Conservation (phyloP, 2,113 vertebrate genomes). For the Sebastes schlegelii region DNA sequence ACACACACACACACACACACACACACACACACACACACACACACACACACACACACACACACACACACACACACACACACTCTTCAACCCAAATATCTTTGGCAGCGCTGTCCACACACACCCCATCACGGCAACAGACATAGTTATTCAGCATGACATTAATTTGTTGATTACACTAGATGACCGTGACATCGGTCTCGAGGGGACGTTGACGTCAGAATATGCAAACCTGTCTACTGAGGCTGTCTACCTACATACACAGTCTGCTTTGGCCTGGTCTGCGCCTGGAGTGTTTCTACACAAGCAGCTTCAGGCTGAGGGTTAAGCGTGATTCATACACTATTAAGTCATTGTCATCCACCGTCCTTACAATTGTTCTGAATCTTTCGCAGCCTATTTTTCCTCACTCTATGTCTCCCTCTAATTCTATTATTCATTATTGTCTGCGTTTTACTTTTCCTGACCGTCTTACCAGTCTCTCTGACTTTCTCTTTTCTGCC, state of each 20-base stretch:
- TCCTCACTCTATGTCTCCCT: not conserved
- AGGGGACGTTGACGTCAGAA: constrained; percentile 32
- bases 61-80: too few relatives aligned
- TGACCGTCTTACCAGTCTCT: constrained; percentile 9
- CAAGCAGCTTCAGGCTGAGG: constrained; percentile 10
- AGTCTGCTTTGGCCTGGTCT: not conserved
- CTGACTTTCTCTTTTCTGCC: constrained; percentile 27
- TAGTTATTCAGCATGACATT: constrained; percentile 34
- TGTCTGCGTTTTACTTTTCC: constrained; percentile 30
- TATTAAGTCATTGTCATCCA: constrained; percentile 19
- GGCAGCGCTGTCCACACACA: constrained; percentile 61
- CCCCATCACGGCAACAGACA: constrained; percentile 14
- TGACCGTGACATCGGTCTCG: constrained; percentile 19
- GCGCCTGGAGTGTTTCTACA: not conserved
- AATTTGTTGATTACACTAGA: constrained; percentile 46
- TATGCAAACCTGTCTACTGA: not conserved
- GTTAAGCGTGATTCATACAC: constrained; percentile 32
- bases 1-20: too few relatives aligned
- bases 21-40: too few relatives aligned
- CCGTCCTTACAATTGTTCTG: constrained; percentile 15
- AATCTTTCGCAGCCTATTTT: constrained; percentile 3
- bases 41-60: too few relatives aligned
- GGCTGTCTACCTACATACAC: constrained; percentile 20
- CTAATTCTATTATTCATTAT: constrained; percentile 39
- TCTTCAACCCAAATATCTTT: constrained; percentile 72